phyloP scores from a whole-genome alignment of 2,888 invertebrate genomes.

The Pheosia gnoma region DNA sequence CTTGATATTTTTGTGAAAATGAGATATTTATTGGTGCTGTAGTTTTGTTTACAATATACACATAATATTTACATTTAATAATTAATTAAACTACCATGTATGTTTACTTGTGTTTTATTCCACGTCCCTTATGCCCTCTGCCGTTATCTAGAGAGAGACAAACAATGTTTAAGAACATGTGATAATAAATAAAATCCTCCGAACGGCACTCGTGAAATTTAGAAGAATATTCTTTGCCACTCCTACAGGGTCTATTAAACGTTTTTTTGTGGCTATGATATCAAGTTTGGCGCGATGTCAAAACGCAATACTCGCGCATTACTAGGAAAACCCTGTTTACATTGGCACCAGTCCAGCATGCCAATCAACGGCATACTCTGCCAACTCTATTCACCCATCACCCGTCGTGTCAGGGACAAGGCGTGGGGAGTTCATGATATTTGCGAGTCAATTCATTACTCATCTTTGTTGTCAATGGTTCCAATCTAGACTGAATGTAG shows the following conservation, averaged over 20 bases:
- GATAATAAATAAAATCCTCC: neutral
- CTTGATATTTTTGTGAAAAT: slow-evolving; percentile 82
- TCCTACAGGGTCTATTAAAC: neutral
- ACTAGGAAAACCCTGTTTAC: slow-evolving; percentile 47
- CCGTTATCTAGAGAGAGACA: slow-evolving; percentile 71
- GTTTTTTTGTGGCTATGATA: neutral
- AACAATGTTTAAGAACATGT: too few relatives aligned
- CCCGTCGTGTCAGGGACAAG: slow-evolving; percentile 19
- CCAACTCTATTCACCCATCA: slow-evolving; percentile 23
- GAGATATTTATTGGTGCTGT: slow-evolving; percentile 83
- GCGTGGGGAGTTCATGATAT: neutral
- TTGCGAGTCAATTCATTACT: too few relatives aligned
- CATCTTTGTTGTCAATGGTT: too few relatives aligned
- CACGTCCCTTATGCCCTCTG: slow-evolving; percentile 76
- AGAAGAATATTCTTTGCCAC: too few relatives aligned
- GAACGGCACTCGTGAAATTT: neutral
- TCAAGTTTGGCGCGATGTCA: slow-evolving; percentile 40
- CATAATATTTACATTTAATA: slow-evolving; percentile 65
- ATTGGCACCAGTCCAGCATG: slow-evolving; percentile 33
- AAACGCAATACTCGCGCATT: slow-evolving; percentile 31
- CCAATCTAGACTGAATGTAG: too few relatives aligned
- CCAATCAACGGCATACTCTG: slow-evolving; percentile 24
- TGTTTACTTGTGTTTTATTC: slow-evolving; percentile 65
- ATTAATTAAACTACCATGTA: slow-evolving; percentile 77
- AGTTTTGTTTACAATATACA: slow-evolving; percentile 76